Percentiles rank a stretch among this genome's conserved stretches.
Conservation (phyloP, 2,113 vertebrate genomes). For the Percina caprodes region DNA sequence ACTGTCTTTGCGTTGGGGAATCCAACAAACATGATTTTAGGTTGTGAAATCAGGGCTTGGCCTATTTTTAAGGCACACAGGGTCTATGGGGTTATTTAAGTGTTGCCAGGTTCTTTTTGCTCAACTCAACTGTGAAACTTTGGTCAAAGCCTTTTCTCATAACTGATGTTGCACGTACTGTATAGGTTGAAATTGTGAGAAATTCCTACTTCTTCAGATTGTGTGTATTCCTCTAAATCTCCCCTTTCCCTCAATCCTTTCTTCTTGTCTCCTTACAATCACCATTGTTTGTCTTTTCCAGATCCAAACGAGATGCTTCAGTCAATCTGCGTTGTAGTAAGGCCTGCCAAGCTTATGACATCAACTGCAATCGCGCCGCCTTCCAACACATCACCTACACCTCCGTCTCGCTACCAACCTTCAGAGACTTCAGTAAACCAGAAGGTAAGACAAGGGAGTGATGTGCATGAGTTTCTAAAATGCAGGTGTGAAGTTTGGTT, state of each 20-base stretch:
- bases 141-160: slow-evolving; percentile 6
- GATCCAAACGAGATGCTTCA: slow-evolving; percentile 10
- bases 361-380: slow-evolving; percentile 31
- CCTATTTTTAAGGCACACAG: slow-evolving; percentile 17
- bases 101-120: slow-evolving; percentile 58
- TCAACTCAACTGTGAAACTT: slow-evolving; percentile 23
- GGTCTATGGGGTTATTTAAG: slow-evolving; percentile 66
- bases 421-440: slow-evolving; percentile 30
- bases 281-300: slow-evolving; percentile 8
- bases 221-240: background rate
- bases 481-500: background rate
- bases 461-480: background rate
- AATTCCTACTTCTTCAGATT: slow-evolving; percentile 6
- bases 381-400: slow-evolving; percentile 60
- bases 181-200: background rate
- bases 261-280: background rate
- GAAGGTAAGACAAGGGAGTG: slow-evolving; percentile 47
- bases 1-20: slow-evolving; percentile 53
- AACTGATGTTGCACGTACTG: background rate
- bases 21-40: slow-evolving; percentile 31
- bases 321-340: slow-evolving; percentile 52
- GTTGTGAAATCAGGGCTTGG: slow-evolving; percentile 57
- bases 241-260: background rate
- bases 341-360: slow-evolving; percentile 40
- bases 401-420: slow-evolving; percentile 61